A percentile compares a stretch with the other conserved stretches of the same genome.
Conservation (phyloP, 2,797 vertebrate species). For the Nasua narica region DNA sequence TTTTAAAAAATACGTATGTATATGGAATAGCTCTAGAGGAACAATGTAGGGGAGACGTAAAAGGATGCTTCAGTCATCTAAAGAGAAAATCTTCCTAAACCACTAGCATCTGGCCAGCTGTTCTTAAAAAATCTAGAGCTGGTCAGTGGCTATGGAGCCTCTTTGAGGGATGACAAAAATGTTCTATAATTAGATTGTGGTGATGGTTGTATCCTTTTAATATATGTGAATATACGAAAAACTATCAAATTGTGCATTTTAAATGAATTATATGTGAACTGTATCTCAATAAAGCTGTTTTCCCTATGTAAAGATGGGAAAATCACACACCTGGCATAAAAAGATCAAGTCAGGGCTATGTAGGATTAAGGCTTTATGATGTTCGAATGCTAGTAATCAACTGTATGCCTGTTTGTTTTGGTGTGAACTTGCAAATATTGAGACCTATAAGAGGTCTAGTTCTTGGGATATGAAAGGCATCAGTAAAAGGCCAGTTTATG, state of each 20-base stretch:
- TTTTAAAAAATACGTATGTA: background rate
- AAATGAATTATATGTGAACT: constrained; percentile 27
- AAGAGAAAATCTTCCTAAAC: constrained; percentile 32
- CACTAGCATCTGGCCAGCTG: background rate
- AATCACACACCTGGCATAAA: constrained; percentile 1
- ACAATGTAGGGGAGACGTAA: background rate
- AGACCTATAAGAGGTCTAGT: background rate
- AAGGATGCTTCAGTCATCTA: constrained; percentile 15
- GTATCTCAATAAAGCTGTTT: background rate
- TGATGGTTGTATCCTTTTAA: background rate
- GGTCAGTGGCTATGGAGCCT: background rate
- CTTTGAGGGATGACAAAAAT: background rate
- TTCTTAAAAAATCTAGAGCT: constrained; percentile 23
- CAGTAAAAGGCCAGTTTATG: background rate
- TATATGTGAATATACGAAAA: background rate
- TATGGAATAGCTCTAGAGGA: constrained; percentile 6
- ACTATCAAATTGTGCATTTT: background rate
- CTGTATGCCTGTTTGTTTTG: background rate
- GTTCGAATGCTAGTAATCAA: background rate
- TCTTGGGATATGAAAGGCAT: background rate
- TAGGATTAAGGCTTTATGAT: background rate
- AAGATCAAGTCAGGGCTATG: background rate
- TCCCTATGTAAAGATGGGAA: background rate
- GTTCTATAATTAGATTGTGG: background rate
- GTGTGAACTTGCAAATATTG: constrained; percentile 19